Percentiles rank a stretch among this genome's conserved stretches.
Evolutionary conservation across 2,888 invertebrate species (phyloP).

Genomic region (Tenthredo livida): DNA sequence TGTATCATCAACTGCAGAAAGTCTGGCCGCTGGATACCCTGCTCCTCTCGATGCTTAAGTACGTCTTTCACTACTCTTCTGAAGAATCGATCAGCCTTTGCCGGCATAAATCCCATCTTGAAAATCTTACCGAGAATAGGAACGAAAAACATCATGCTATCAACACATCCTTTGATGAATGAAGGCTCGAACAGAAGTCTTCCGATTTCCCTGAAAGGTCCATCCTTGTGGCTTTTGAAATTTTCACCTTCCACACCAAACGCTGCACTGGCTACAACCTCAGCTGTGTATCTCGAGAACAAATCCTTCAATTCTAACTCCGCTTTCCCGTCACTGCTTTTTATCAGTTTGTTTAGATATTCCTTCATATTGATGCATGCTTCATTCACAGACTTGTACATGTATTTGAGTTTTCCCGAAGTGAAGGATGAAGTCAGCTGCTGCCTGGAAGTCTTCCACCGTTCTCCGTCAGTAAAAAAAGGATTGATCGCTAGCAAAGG

Average conservation of each 20-base stretch:
- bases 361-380: conserved; percentile 63
- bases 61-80: conserved; percentile 61
- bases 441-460: conserved; percentile 63
- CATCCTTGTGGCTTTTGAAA: conserved; percentile 61
- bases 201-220: conserved; percentile 55
- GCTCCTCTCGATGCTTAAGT: conserved; percentile 61
- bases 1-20: too few species aligned
- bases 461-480: conserved; percentile 65
- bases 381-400: conserved; percentile 66
- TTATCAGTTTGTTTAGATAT: conserved; percentile 55
- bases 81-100: conserved; percentile 64
- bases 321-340: conserved; percentile 52
- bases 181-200: conserved; percentile 57
- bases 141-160: conserved; percentile 56
- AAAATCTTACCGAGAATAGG: conserved; percentile 62
- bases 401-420: conserved; percentile 58
- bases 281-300: conserved; percentile 59
- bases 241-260: conserved; percentile 67
- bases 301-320: conserved; percentile 68
- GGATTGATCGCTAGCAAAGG: conserved; percentile 67
- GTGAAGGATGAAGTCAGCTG: conserved; percentile 61
- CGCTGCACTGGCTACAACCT: conserved; percentile 65
- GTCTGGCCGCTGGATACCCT: too few species aligned
- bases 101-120: background rate
- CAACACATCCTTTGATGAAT: conserved; percentile 43